Conservation (phyloP, 2,113 vertebrate genomes). For the Reinhardtius hippoglossoides region DNA sequence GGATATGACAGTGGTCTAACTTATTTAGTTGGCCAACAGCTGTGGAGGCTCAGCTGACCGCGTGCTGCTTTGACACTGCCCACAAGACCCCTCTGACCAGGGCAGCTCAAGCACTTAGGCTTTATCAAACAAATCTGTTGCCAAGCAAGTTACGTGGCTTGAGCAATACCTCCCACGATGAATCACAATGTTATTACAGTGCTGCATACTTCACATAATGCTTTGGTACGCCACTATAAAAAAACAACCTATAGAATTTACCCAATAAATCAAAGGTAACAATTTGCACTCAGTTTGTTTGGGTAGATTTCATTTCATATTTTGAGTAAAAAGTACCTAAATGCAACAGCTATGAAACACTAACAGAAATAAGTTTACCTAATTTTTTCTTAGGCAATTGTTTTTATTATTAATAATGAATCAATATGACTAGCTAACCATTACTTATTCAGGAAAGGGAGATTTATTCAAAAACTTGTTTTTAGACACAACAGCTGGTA, state of each 20-base stretch:
- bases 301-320: not conserved
- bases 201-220: constrained; percentile 48
- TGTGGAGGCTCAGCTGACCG: constrained; percentile 45
- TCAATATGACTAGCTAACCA: no score
- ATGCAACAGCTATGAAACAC: not conserved
- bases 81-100: constrained; percentile 24
- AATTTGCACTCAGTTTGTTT: not conserved
- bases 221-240: constrained; percentile 49
- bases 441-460: no score
- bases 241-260: not conserved
- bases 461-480: no score
- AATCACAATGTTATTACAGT: constrained; percentile 65
- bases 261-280: not conserved
- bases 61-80: constrained; percentile 37
- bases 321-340: not conserved
- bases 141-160: constrained; percentile 28
- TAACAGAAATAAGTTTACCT: not conserved
- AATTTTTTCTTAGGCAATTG: not conserved
- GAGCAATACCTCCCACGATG: constrained; percentile 56
- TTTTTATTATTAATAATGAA: no score
- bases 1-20: constrained; percentile 52
- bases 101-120: constrained; percentile 47
- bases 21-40: constrained; percentile 47
- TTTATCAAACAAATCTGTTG: constrained; percentile 59
- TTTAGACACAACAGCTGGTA: no score